Evolutionary conservation across 1,140 invertebrate species (phyloP).

Genomic region (Drosophila suzukii): DNA sequence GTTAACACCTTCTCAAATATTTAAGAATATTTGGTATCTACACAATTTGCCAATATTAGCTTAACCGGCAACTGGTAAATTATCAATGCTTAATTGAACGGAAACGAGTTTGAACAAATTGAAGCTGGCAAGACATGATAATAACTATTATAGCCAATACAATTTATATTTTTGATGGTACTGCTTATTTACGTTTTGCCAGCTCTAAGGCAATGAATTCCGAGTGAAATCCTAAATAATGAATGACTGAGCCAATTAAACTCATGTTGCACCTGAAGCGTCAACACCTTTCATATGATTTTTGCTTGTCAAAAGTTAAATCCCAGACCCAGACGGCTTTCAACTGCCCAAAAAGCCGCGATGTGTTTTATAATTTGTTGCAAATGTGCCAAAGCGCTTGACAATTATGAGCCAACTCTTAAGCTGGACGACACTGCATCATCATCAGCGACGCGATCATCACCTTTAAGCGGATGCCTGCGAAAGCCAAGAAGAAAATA

Average conservation of each 20-base stretch:
- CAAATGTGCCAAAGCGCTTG: slow-evolving; percentile 70
- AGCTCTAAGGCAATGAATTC: neutral
- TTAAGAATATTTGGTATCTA: neutral
- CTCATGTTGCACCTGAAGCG: slow-evolving; percentile 9
- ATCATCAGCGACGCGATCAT: slow-evolving; percentile 59
- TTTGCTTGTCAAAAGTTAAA: slow-evolving; percentile 18
- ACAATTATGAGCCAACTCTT: slow-evolving; percentile 69
- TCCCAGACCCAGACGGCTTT: slow-evolving; percentile 1
- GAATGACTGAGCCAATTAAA: neutral
- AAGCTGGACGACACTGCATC: slow-evolving; percentile 55
- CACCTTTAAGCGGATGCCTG: slow-evolving; percentile 54
- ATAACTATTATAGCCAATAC: neutral
- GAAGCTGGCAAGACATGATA: neutral
- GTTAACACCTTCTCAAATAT: slow-evolving; percentile 5
- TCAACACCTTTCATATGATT: slow-evolving; percentile 18
- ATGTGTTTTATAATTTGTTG: slow-evolving; percentile 75
- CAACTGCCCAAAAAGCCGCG: neutral
- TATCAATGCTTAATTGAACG: neutral
- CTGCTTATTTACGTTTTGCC: neutral
- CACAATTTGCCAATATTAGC: slow-evolving; percentile 6
- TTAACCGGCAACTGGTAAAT: slow-evolving; percentile 4
- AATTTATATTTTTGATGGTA: neutral
- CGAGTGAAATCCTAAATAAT: neutral
- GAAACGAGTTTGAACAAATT: neutral
- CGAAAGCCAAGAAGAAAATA: slow-evolving; percentile 36